These are phyloP conservation scores for Drosophila sp. DNA, from an alignment of 1,140 invertebrate genomes.

Conservation along the genomic window DNA sequence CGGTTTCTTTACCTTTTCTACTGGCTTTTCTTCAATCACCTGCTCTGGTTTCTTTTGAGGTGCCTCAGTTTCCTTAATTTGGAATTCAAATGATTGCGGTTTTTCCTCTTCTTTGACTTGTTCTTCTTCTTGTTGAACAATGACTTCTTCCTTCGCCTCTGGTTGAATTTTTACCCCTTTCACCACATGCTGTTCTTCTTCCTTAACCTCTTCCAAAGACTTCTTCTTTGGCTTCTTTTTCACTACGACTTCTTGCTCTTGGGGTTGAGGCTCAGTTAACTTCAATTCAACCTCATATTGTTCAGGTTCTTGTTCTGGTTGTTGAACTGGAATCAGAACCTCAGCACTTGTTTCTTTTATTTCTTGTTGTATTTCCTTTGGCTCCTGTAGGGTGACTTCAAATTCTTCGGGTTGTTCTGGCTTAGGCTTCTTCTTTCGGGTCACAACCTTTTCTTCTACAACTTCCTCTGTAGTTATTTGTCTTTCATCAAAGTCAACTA, in stretches of 20 bases:
- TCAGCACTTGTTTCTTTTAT: constrained; percentile 82
- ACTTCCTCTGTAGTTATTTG: constrained; percentile 81
- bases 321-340: constrained; percentile 43
- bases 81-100: constrained; percentile 67
- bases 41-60: constrained; percentile 52
- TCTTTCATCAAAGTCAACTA: constrained; percentile 71
- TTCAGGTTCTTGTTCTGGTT: constrained; percentile 48
- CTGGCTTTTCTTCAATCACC: constrained; percentile 48
- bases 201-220: constrained; percentile 45
- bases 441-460: constrained; percentile 80
- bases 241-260: constrained; percentile 73
- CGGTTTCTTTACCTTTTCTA: constrained; percentile 46
- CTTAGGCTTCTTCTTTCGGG: constrained; percentile 79
- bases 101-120: constrained; percentile 31
- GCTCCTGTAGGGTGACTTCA: constrained; percentile 85
- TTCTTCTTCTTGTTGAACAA: constrained; percentile 30
- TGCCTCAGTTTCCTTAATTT: constrained; percentile 66
- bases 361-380: constrained; percentile 53
- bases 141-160: constrained; percentile 23
- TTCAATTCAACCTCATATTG: constrained; percentile 63
- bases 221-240: constrained; percentile 83
- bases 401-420: constrained; percentile 85
- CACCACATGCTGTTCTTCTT: constrained; percentile 59
- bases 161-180: constrained; percentile 59
- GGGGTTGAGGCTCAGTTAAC: constrained; percentile 57